Evolutionary conservation across 2,113 vertebrate species (phyloP).

Genomic region (Hippolais icterina): DNA sequence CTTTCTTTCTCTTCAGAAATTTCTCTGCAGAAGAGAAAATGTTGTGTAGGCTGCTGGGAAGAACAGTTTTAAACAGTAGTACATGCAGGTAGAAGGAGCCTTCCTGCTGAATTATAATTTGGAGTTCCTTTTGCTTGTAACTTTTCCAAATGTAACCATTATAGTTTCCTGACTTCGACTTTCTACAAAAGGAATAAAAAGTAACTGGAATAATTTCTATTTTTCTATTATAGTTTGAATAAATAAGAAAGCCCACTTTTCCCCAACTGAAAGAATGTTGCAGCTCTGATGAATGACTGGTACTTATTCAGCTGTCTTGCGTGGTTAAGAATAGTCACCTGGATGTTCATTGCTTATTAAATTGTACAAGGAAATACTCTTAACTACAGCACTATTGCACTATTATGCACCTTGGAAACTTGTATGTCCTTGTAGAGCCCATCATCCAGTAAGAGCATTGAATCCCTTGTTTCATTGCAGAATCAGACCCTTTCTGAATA

Average conservation of each 20-base stretch:
- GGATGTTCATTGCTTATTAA: conserved; percentile 17
- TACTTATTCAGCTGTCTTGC: background rate
- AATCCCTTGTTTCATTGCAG: background rate
- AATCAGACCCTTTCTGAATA: background rate
- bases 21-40: background rate
- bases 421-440: background rate
- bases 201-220: background rate
- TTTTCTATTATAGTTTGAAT: background rate
- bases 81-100: background rate
- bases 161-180: background rate
- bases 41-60: background rate
- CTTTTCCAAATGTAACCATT: background rate
- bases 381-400: background rate
- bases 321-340: background rate
- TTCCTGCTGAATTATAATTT: background rate
- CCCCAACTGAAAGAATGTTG: background rate
- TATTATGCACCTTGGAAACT: background rate
- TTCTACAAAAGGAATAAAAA: background rate
- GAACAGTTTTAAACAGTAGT: background rate
- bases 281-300: background rate
- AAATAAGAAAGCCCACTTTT: background rate
- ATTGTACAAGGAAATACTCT: conserved; percentile 14
- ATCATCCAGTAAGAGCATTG: background rate
- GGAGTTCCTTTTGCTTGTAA: background rate
- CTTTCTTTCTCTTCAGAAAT: background rate